Conservation (phyloP, 2,888 invertebrate species). For the Fragum fragum region DNA sequence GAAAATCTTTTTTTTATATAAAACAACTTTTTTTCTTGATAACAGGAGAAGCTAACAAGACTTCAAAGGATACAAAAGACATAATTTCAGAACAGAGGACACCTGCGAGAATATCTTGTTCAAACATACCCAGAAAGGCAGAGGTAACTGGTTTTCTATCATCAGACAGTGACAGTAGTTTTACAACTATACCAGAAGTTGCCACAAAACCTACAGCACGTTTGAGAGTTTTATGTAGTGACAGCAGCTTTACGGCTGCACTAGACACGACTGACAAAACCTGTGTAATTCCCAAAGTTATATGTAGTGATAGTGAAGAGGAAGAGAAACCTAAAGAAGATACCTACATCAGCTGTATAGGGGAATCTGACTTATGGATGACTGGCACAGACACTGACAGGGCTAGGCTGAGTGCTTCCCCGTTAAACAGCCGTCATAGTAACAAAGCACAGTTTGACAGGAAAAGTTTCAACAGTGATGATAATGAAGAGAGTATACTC, state of each 20-base stretch:
- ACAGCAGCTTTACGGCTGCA: no score
- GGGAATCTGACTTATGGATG: conserved; percentile 33
- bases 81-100: neutral
- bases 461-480: neutral
- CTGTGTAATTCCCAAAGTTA: neutral
- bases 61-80: no score
- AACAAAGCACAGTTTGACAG: neutral
- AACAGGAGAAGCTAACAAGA: no score
- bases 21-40: no score
- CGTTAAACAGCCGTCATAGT: neutral
- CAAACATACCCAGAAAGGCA: neutral
- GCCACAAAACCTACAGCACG: neutral
- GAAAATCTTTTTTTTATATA: no score
- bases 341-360: conserved; percentile 46
- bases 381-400: conserved; percentile 5
- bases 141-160: conserved; percentile 43
- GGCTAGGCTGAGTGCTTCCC: neutral
- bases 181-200: conserved; percentile 18
- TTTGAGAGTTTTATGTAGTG: no score
- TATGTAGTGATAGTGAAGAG: conserved; percentile 56
- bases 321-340: conserved; percentile 23
- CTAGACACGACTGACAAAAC: neutral
- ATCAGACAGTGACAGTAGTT: conserved; percentile 59
- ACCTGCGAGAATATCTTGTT: neutral
- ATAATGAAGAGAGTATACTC: conserved; percentile 50